Evolutionary conservation across 2,888 invertebrate genomes (phyloP).

Genomic region (Branchellion lobata): DNA sequence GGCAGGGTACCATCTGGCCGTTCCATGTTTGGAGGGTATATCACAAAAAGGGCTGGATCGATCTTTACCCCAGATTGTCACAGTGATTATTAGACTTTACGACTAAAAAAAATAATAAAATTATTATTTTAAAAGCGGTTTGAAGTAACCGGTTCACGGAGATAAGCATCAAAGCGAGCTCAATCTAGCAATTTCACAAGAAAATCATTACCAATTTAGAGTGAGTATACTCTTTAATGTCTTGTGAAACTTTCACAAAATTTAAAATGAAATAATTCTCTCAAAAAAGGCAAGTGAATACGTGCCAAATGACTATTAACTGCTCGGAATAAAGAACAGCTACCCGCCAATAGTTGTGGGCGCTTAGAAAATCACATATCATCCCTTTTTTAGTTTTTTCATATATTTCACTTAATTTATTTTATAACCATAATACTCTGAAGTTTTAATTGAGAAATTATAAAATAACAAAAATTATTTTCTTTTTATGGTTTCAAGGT

Average conservation of each 20-base stretch:
- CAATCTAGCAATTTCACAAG: background rate
- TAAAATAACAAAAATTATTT: no score
- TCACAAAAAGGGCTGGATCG: background rate
- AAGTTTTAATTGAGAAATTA: no score
- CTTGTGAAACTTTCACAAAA: background rate
- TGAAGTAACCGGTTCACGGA: background rate
- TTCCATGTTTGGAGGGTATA: background rate
- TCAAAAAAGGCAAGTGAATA: background rate
- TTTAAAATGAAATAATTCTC: background rate
- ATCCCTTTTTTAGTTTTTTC: background rate
- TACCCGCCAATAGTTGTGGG: slow-evolving; percentile 14
- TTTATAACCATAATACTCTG: no score
- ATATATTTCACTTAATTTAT: no score
- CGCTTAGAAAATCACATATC: background rate
- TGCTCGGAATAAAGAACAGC: slow-evolving; percentile 1
- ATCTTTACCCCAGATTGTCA: background rate
- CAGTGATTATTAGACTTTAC: background rate
- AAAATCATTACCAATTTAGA: background rate
- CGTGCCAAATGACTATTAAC: background rate
- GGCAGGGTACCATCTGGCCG: slow-evolving; percentile 4
- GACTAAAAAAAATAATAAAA: background rate
- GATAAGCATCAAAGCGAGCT: background rate
- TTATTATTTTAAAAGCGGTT: background rate
- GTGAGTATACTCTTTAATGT: background rate
- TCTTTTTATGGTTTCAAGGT: no score